These are phyloP conservation scores for Hyppa rectilinea DNA, from an alignment of 2,888 invertebrate species.

Conservation along the genomic window DNA sequence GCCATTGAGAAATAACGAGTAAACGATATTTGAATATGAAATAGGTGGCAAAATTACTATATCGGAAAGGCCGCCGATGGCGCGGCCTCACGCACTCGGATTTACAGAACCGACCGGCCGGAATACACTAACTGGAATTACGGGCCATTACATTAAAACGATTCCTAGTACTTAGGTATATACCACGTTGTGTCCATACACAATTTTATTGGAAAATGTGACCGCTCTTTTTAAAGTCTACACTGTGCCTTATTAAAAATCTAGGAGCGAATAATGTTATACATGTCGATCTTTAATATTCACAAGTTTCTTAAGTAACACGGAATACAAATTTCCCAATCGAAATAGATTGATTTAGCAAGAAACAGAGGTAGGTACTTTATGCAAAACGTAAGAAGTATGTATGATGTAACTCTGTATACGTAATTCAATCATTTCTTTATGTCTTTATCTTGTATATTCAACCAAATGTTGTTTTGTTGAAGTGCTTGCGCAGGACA, in stretches of 20 bases:
- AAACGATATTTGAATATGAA: constrained; percentile 86
- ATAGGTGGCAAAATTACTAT: constrained; percentile 82
- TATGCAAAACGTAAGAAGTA: constrained; percentile 44
- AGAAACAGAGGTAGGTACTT: constrained; percentile 50
- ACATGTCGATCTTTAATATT: constrained; percentile 58
- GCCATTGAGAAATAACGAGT: constrained; percentile 85
- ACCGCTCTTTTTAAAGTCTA: constrained; percentile 61
- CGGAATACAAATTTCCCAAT: constrained; percentile 66
- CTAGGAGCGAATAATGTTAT: constrained; percentile 53
- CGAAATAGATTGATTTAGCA: constrained; percentile 60
- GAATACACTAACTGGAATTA: constrained; percentile 84
- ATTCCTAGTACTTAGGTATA: constrained; percentile 78
- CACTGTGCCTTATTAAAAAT: constrained; percentile 55
- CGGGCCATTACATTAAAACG: constrained; percentile 83
- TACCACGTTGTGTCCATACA: constrained; percentile 70
- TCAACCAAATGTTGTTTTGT: constrained; percentile 35
- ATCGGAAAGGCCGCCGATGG: constrained; percentile 80
- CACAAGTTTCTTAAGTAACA: constrained; percentile 62
- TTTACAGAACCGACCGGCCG: constrained; percentile 80
- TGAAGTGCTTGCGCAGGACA: constrained; percentile 21
- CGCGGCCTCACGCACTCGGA: constrained; percentile 81
- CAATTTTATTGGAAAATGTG: constrained; percentile 69
- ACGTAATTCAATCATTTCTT: constrained; percentile 47
- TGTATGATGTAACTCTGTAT: constrained; percentile 51
- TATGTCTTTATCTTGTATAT: constrained; percentile 38